Evolutionary conservation across 2,888 invertebrate species (phyloP), one percentile per base, ranked within the genome.

Genomic region (Sylvicola fuscatus): DNA sequence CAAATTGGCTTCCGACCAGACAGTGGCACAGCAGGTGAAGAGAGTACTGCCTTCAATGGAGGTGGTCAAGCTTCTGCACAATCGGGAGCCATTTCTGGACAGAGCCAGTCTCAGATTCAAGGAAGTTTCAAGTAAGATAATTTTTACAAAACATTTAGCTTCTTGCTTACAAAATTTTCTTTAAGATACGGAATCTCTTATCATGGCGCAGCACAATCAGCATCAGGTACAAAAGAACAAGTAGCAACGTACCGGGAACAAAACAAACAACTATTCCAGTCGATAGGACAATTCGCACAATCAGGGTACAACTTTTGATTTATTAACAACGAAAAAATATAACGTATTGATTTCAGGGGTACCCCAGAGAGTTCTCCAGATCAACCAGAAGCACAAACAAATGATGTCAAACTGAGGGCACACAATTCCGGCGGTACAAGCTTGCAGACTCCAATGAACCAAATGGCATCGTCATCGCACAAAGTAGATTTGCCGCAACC

Each of bases 1-100:
- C 84, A 86, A 59, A 83, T 86, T 40, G 84, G 83, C 2, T 84
- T 86, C 49, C 72, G 74, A 35, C 84, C 84, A 0, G 70, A 73
- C 37, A 65, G 66, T 38, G 71, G 72, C 33, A 47, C 54, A 16
- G 42, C 39, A 4, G 46, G 64, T 34, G 60, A 62, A 41, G 58
- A 61, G 34, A 28, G 26, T 3, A 57, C 55, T 39, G 72, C 77
- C 3, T 76, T 75, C 47, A 68, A 68, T 37, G 83, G 84, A 2
- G 75, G 78, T 26, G 84, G 83, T 6, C 69, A 74, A 40, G 76
- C 84, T 1, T 74, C 78, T 3, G 75, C 84, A 2, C 82, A 83
- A 53, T 75, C 81, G 35, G 78, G 76, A 41, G 66, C 72, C 7
- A 63, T 68, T 41, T 70, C 71, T 17, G 84, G 84, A 4, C 80